These are phyloP conservation scores for Zoanthus sansibaricus DNA, from an alignment of 92 coral and sea anemone genomes.

Conservation along the genomic window DNA sequence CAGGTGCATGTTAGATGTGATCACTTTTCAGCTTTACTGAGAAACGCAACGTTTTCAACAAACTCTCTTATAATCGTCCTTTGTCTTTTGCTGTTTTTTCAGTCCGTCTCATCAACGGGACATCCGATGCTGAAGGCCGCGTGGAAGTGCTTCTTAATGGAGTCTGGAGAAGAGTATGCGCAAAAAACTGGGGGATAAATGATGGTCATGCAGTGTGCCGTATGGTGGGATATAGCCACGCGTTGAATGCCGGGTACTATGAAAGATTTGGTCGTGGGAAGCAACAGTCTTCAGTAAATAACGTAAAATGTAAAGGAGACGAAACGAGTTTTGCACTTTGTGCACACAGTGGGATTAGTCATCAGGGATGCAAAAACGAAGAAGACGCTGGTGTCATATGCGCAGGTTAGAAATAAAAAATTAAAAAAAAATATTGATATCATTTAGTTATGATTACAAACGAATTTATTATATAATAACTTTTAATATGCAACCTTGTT, in stretches of 20 bases:
- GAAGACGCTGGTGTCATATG: background rate
- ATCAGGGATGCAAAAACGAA: background rate
- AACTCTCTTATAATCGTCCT: no score
- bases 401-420: background rate
- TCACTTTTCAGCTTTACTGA: no score
- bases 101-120: background rate
- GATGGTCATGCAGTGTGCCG: constrained; percentile 36
- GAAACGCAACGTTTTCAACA: no score
- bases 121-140: background rate
- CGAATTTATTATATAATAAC: no score
- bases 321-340: constrained; percentile 8
- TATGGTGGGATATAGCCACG: constrained; percentile 9
- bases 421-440: no score
- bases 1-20: no score
- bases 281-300: background rate
- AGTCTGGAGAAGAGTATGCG: background rate
- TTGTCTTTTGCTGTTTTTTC: no score
- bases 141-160: constrained; percentile 22
- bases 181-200: constrained; percentile 8
- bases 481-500: no score
- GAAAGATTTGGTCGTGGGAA: background rate
- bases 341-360: background rate
- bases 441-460: no score
- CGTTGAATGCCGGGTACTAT: background rate
- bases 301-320: constrained; percentile 20